phyloP scores from a whole-genome alignment of 1,140 invertebrate genomes.

The Hyles euphorbiae region DNA sequence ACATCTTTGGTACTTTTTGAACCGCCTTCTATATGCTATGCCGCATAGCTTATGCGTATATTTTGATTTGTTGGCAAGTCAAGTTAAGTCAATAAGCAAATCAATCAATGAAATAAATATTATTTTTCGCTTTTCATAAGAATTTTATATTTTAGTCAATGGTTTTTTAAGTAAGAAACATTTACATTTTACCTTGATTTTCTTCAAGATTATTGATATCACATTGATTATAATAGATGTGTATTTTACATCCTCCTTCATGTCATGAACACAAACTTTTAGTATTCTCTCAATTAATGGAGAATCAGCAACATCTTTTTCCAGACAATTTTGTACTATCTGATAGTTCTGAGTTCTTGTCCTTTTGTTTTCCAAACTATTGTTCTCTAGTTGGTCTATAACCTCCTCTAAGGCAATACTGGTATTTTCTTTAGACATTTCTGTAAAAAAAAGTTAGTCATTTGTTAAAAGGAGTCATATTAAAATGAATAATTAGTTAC shows the following conservation, averaged over 20 bases:
- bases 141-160: neutral
- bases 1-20: no score
- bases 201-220: slow-evolving; percentile 38
- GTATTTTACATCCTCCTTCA: slow-evolving; percentile 43
- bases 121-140: neutral
- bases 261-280: slow-evolving; percentile 37
- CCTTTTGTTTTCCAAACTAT: slow-evolving; percentile 12
- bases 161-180: no score
- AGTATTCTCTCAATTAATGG: slow-evolving; percentile 36
- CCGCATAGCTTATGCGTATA: no score
- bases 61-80: no score
- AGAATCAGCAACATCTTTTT: slow-evolving; percentile 27
- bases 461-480: no score
- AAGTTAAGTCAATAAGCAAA: no score
- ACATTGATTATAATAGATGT: slow-evolving; percentile 37
- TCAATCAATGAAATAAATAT: no score
- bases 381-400: slow-evolving; percentile 35
- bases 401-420: slow-evolving; percentile 42
- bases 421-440: slow-evolving; percentile 9
- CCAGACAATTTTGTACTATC: slow-evolving; percentile 34
- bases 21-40: no score
- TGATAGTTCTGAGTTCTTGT: slow-evolving; percentile 32
- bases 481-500: no score
- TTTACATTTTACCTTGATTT: slow-evolving; percentile 38
- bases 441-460: neutral